phyloP scores from a whole-genome alignment of 2,888 invertebrate species.

The Drosophila neotestacea region DNA sequence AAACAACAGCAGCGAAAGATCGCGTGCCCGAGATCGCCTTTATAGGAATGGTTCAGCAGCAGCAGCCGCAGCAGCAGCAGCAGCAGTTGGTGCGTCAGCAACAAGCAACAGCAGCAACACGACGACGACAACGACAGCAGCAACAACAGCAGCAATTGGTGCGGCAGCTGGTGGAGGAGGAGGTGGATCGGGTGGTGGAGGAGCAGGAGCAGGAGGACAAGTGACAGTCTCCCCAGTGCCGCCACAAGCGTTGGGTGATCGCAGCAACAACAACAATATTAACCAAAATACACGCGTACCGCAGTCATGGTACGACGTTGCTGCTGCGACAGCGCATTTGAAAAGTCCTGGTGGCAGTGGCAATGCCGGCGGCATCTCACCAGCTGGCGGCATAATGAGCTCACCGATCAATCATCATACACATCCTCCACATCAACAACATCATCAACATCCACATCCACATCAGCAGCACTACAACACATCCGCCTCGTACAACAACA shows the following conservation, averaged over 20 bases:
- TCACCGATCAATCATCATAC: constrained; percentile 70
- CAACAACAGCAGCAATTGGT: constrained; percentile 53
- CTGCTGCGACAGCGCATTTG: constrained; percentile 82
- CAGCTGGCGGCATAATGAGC: constrained; percentile 78
- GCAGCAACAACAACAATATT: constrained; percentile 78
- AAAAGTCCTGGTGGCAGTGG: constrained; percentile 85
- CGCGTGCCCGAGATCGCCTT: constrained; percentile 59
- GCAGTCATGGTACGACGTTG: constrained; percentile 85
- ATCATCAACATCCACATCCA: constrained; percentile 51
- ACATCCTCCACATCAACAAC: constrained; percentile 61
- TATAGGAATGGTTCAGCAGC: constrained; percentile 69
- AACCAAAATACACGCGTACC: constrained; percentile 82
- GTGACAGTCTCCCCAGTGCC: constrained; percentile 50
- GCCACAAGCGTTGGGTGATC: constrained; percentile 83
- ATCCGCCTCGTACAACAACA: constrained; percentile 69
- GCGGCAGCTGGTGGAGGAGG: constrained; percentile 33
- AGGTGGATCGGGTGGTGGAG: background rate
- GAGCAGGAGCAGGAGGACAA: constrained; percentile 27
- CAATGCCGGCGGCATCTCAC: constrained; percentile 83
- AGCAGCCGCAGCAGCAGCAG: constrained; percentile 50
- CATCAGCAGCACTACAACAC: constrained; percentile 63
- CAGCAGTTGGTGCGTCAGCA: constrained; percentile 45
- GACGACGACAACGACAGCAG: constrained; percentile 47
- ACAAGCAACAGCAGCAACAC: constrained; percentile 51
- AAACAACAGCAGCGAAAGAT: constrained; percentile 57